These are phyloP conservation scores for Notolepis coatsorum DNA, from an alignment of 2,797 vertebrate genomes.

Conservation along the genomic window DNA sequence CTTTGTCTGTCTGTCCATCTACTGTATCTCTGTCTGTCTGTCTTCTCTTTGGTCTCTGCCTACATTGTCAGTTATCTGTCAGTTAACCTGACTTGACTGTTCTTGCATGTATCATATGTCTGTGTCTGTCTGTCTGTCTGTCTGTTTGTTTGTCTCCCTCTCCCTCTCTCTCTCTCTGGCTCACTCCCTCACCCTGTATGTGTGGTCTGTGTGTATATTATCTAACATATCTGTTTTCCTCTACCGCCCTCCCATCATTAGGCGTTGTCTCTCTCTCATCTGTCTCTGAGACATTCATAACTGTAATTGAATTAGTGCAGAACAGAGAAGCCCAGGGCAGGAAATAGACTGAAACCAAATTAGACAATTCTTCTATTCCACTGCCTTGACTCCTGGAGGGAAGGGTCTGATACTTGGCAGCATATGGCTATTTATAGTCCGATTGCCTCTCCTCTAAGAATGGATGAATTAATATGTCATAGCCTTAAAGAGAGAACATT, in stretches of 20 bases:
- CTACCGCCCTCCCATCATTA: neutral
- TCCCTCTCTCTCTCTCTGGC: neutral
- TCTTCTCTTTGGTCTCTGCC: neutral
- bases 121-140: neutral
- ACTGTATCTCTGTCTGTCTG: neutral
- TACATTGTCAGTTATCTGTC: too few relatives aligned
- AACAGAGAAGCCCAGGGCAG: neutral
- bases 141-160: neutral
- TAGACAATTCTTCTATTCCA: neutral
- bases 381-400: neutral
- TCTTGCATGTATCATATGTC: neutral
- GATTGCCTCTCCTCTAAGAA: neutral
- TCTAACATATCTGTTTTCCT: neutral
- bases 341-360: constrained; percentile 4
- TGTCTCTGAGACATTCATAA: neutral
- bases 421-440: neutral
- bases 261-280: neutral
- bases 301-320: constrained; percentile 3
- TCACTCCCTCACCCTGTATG: neutral
- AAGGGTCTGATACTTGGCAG: neutral
- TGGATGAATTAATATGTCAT: too few relatives aligned
- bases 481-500: too few relatives aligned
- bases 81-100: too few relatives aligned
- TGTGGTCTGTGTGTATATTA: neutral
- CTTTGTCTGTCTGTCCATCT: neutral